Base-by-base conservation (phyloP, 1,140 invertebrate genomes). In the Globodera rostochiensis region DNA sequence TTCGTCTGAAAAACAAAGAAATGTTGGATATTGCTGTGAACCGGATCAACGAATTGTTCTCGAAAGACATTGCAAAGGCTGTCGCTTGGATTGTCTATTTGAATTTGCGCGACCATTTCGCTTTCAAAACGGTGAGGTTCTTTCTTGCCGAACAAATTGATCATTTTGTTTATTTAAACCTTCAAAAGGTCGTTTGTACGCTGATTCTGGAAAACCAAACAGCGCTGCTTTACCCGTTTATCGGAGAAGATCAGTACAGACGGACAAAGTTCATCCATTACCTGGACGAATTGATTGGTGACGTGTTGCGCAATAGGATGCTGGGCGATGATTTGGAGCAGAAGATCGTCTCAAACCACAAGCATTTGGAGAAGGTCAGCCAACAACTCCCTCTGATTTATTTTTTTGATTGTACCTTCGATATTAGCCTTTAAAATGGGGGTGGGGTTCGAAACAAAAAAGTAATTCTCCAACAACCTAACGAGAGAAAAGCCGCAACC, bases 41-140 rank as follows among this genome's bases (percentile, higher is more conserved):
- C 19, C 47, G 46, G 53, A 57, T 71, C n/a, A 80, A 45, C 3
- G 74, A 73, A n/a, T 47, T 47, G 19, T 47, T 82, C 13, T 7
- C 9, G 25, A 78, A 82, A 11, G 81, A 82, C 45, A n/a, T 73
- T n/a, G n/a, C 19, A 13, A 79, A 74, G 49, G 76, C 81, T n/a
- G 57, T 82, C 47, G 19, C 71, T 4, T 82, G 81, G 81, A 82
- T 82, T 49, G 46, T 50, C 13, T 57, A 47, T 53, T 36, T 82
- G 46, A 81, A 82, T 45, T 21, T 82, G 45, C 81, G 78, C 19
- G 81, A 82, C 66, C 25, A 82, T 73, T 82, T 66, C 74, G 49
- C 75, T 5, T 82, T 82, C 60, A 73, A 82, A 53, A 57, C 77
- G 60, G 81, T 82, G 47, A 45, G 79, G 4, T 47, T 80, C 53